Conservation (phyloP, 2,888 invertebrate species). For the Hydriomena furcata region DNA sequence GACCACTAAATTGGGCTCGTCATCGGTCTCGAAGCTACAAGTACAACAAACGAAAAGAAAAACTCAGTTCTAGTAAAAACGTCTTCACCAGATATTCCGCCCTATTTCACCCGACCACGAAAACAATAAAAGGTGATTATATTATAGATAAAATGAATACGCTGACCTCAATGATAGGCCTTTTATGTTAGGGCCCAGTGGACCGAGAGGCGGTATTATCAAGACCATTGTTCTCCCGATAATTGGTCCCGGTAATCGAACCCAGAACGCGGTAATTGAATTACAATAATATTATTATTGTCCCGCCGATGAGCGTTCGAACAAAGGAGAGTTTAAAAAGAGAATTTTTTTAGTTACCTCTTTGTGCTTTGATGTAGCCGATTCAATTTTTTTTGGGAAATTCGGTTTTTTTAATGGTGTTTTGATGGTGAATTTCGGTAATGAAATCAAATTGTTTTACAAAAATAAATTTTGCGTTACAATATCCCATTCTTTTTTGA, state of each 20-base stretch:
- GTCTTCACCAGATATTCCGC: conserved; percentile 8
- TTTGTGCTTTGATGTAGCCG: conserved; percentile 18
- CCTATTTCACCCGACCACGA: conserved; percentile 10
- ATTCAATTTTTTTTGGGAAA: background rate
- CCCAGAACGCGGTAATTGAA: conserved; percentile 47
- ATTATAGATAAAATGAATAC: conserved; percentile 24
- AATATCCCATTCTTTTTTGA: no score
- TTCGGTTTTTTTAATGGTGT: background rate
- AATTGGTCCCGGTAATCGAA: conserved; percentile 49
- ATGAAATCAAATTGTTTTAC: no score
- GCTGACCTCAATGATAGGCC: conserved; percentile 25
- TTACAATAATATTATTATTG: conserved; percentile 53
- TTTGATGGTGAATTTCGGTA: no score
- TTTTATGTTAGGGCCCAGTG: conserved; percentile 18
- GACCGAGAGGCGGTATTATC: conserved; percentile 39
- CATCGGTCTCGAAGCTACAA: background rate
- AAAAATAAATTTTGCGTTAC: no score
- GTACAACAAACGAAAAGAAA: background rate
- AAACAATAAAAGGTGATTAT: conserved; percentile 25
- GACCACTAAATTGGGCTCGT: no score
- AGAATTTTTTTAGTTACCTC: conserved; percentile 15
- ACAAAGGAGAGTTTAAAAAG: conserved; percentile 38
- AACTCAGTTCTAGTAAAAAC: background rate
- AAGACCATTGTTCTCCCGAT: conserved; percentile 45
- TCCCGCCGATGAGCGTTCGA: conserved; percentile 34